Evolutionary conservation across 2,113 vertebrate species (phyloP).

Genomic region (Rynchops niger): DNA sequence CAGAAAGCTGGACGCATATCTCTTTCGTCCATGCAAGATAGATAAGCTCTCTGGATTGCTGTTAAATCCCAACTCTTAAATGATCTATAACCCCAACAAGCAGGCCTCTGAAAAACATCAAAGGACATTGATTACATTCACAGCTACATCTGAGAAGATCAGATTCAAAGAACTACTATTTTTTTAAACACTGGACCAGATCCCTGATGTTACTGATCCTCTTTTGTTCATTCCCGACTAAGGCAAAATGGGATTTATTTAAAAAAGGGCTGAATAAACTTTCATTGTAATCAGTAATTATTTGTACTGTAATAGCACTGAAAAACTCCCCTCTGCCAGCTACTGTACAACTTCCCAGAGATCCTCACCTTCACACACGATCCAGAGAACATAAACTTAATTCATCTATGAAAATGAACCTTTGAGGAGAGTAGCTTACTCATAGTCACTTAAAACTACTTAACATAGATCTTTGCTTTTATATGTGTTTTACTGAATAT

Average conservation of each 20-base stretch:
- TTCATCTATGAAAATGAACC: background rate
- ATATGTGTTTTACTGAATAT: background rate
- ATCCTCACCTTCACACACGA: background rate
- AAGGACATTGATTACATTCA: background rate
- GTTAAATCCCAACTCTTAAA: background rate
- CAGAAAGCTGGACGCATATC: background rate
- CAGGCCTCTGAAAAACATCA: slow-evolving; percentile 26
- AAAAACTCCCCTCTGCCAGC: background rate
- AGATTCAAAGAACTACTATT: background rate
- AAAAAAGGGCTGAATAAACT: background rate
- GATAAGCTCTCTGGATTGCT: background rate
- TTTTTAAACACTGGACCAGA: background rate
- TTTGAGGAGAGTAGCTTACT: background rate
- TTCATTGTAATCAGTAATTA: background rate
- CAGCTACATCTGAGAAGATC: background rate
- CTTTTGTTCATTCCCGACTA: background rate
- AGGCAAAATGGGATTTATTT: background rate
- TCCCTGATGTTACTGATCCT: background rate
- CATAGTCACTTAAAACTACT: background rate
- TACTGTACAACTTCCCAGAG: background rate
- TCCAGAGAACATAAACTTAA: background rate
- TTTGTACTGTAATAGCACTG: background rate
- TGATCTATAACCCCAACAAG: background rate
- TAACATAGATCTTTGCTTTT: background rate
- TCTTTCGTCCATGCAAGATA: background rate